phyloP scores from a whole-genome alignment of 2,113 vertebrate species.

The Sinocyclocheilus maitianheensis region DNA sequence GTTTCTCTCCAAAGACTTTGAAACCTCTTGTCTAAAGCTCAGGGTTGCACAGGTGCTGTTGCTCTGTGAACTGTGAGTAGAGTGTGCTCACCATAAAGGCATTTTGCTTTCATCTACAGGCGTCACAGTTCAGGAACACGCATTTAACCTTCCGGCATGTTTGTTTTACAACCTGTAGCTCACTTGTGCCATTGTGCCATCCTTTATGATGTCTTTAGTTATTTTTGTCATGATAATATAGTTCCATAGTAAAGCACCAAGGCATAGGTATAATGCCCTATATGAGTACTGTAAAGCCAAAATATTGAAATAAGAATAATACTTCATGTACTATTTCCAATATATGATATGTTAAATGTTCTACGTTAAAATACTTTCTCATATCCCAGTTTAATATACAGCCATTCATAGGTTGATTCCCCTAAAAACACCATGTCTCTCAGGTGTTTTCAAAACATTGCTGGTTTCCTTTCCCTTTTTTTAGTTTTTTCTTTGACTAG shows the following conservation, averaged over 20 bases:
- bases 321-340: neutral
- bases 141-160: neutral
- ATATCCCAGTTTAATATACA: neutral
- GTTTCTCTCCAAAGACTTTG: constrained; percentile 3
- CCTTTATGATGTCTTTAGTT: constrained; percentile 1
- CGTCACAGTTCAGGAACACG: constrained; percentile 40
- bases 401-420: neutral
- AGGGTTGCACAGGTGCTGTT: constrained; percentile 19
- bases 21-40: neutral
- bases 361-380: neutral
- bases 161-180: constrained; percentile 10
- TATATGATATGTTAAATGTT: neutral
- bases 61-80: constrained; percentile 23
- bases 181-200: constrained; percentile 10
- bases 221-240: neutral
- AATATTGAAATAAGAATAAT: neutral
- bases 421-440: neutral
- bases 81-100: constrained; percentile 70
- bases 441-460: neutral
- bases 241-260: neutral
- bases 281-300: neutral
- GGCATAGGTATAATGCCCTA: neutral
- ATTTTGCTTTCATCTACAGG: constrained; percentile 63
- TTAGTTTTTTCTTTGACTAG: too few relatives aligned
- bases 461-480: too few relatives aligned